Evolutionary conservation across 2,888 invertebrate genomes (phyloP).

Genomic region (Serripes groenlandicus): DNA sequence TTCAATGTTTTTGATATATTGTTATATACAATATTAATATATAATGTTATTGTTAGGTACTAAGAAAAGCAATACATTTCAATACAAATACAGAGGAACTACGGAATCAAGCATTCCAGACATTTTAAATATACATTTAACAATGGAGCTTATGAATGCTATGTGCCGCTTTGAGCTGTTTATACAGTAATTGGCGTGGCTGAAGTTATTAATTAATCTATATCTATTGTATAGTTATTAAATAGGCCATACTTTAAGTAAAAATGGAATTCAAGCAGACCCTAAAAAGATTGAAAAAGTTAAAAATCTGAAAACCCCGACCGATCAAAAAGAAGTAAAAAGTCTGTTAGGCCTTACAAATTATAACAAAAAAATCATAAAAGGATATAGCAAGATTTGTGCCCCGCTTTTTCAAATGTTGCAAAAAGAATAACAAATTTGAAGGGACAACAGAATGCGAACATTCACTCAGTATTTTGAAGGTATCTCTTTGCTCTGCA

Average conservation of each 20-base stretch:
- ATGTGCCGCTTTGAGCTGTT: too few species aligned
- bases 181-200: too few species aligned
- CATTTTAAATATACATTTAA: too few species aligned
- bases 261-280: conserved; percentile 58
- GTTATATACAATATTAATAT: too few species aligned
- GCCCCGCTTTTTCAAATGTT: conserved; percentile 50
- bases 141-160: too few species aligned
- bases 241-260: conserved; percentile 61
- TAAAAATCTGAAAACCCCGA: conserved; percentile 54
- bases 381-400: conserved; percentile 54
- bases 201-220: too few species aligned
- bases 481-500: conserved; percentile 47
- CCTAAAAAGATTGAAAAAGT: conserved; percentile 47
- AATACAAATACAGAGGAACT: too few species aligned
- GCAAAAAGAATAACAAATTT: conserved; percentile 30
- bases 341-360: conserved; percentile 64
- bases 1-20: too few species aligned
- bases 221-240: too few species aligned
- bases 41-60: too few species aligned
- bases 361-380: conserved; percentile 63
- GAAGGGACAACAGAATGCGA: conserved; percentile 53
- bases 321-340: conserved; percentile 47
- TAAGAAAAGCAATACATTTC: too few species aligned
- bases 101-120: too few species aligned
- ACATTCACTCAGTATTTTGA: conserved; percentile 52